phyloP scores from a whole-genome alignment of 1,140 invertebrate species.

The Meloidogyne floridensis region DNA sequence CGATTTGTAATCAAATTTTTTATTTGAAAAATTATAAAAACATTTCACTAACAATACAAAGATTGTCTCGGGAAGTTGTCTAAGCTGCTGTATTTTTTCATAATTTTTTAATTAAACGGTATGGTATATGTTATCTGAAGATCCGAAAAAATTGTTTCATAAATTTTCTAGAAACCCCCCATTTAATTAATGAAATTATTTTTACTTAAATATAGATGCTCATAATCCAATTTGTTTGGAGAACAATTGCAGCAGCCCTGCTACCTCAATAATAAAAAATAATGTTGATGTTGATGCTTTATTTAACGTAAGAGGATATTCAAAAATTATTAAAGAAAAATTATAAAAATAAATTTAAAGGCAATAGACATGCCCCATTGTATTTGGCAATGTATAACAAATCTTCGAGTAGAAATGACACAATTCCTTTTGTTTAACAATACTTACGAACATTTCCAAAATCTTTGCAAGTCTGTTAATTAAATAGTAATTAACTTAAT shows the following conservation, averaged over 20 bases:
- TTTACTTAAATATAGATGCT: background rate
- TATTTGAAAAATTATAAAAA: too few species aligned
- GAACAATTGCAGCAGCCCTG: background rate
- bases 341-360: conserved; percentile 10
- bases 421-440: conserved; percentile 23
- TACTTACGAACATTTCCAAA: conserved; percentile 15
- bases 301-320: conserved; percentile 4
- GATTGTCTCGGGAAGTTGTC: too few species aligned
- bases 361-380: conserved; percentile 25
- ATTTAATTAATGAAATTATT: background rate
- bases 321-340: background rate
- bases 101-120: too few species aligned
- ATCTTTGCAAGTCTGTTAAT: conserved; percentile 12
- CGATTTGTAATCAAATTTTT: too few species aligned
- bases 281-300: background rate
- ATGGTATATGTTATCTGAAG: too few species aligned
- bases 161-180: too few species aligned
- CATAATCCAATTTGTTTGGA: background rate
- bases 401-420: conserved; percentile 12
- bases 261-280: background rate
- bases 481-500: background rate
- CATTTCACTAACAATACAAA: too few species aligned
- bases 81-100: too few species aligned
- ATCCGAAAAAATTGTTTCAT: too few species aligned
- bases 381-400: conserved; percentile 15